phyloP scores from a whole-genome alignment of 2,797 vertebrate genomes.

The Tadarida brasiliensis region DNA sequence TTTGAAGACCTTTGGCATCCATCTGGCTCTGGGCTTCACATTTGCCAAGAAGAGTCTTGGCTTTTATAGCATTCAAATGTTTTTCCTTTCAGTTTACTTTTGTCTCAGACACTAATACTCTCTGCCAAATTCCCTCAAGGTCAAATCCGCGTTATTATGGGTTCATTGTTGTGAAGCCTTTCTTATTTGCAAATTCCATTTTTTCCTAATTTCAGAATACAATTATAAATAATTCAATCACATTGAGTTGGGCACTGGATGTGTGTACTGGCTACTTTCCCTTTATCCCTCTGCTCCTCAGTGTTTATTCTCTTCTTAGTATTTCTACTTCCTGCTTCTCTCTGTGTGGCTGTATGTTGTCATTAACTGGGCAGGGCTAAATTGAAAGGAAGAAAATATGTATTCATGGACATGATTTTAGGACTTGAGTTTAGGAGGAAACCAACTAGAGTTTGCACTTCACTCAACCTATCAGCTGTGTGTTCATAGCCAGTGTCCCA shows the following conservation, averaged over 20 bases:
- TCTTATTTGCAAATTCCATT: conserved; percentile 71
- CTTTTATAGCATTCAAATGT: conserved; percentile 65
- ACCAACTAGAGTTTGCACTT: background rate
- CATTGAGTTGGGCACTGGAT: conserved; percentile 29
- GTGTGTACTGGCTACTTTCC: conserved; percentile 59
- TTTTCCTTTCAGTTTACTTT: conserved; percentile 79
- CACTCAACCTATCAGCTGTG: background rate
- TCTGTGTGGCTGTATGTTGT: background rate
- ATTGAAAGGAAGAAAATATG: background rate
- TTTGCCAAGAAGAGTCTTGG: conserved; percentile 69
- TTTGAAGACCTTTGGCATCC: conserved; percentile 60
- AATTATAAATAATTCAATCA: conserved; percentile 77
- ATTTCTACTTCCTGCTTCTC: conserved; percentile 53
- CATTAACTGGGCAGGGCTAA: background rate
- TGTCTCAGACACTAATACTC: conserved; percentile 65
- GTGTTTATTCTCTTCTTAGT: background rate
- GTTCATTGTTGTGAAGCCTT: conserved; percentile 73
- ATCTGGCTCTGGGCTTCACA: conserved; percentile 45
- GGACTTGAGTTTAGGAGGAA: background rate
- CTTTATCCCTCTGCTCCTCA: conserved; percentile 35
- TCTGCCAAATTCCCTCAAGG: conserved; percentile 79
- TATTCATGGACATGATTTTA: background rate
- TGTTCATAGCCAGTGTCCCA: background rate
- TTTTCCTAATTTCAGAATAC: conserved; percentile 76
- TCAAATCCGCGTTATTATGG: conserved; percentile 72